Evolutionary conservation across 2,113 vertebrate genomes (phyloP).

Genomic region (Centropus unirufus): DNA sequence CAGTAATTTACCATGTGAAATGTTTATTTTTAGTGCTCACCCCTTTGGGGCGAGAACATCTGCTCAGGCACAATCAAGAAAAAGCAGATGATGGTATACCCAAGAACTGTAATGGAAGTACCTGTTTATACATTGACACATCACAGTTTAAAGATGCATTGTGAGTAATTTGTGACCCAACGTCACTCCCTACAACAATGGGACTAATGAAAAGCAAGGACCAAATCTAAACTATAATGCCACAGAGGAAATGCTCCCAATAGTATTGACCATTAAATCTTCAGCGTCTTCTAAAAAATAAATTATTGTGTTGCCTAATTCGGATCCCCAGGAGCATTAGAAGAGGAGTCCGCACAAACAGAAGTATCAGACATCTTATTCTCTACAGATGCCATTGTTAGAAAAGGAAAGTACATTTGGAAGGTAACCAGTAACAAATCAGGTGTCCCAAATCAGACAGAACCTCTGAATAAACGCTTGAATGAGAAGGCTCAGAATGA

Average conservation of each 20-base stretch:
- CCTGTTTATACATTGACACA: background rate
- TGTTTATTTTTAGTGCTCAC: conserved; percentile 21
- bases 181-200: background rate
- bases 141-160: background rate
- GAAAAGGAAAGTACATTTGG: background rate
- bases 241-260: background rate
- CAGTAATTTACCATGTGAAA: background rate
- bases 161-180: background rate
- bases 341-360: background rate
- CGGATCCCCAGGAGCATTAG: background rate
- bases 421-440: background rate
- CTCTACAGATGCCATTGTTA: fast-evolving
- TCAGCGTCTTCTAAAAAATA: background rate
- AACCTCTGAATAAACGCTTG: background rate
- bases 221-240: background rate
- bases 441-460: background rate
- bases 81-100: background rate
- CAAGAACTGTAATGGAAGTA: background rate
- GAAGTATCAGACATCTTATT: background rate
- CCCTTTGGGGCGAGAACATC: background rate
- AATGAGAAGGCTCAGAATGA: background rate
- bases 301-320: background rate
- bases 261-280: background rate
- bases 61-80: conserved; percentile 19
- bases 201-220: background rate